Base-by-base conservation (phyloP, 37 sponge, comb jelly and placozoan genomes). In the Dysidea cf. avara region DNA sequence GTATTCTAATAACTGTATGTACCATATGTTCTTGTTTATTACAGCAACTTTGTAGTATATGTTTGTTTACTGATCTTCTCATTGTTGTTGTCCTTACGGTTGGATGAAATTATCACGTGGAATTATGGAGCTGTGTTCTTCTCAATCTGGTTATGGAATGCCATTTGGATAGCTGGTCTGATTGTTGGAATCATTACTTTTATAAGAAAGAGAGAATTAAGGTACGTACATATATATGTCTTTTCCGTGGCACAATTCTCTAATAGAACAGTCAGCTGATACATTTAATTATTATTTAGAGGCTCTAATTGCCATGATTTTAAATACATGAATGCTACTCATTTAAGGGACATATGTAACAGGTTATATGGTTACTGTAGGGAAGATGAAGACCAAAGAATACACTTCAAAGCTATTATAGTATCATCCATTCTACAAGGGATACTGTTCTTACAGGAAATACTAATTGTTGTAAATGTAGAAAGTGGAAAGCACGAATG, bases 141-240 rank as follows among this genome's bases (percentile, higher is more conserved):
- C 21, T 86, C 91, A 5, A 51, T 90, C 2, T 90, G 91, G 91
- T 33, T 90, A 39, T 90, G 91, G 91, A 72, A 90, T 32, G 22
- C 43, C 20, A 18, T 71, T 21, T 28, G 74, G n/a, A 12, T 71
- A 4, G 34, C 12, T 14, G 86, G 68, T 1, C 40, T 76, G 13
- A 40, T 76, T 7, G 59, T 80, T 34, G 91, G 86, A 0, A 38
- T 71, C 20, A 63, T 28, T 0, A n/a, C 72, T 12, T 90, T 77
- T 69, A 38, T 76, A 53, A 81, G 66, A 61, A 77, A 77, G 53
- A 81, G 68, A 39, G 62, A 55, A 11, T 56, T 67, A 20, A 69
- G 81, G 87, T 86, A 53, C n/a, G 63, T 64, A 39, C 24, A 36
- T 20, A 7, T 16, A 6, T 54, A 9, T 43, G 46, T 43, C 7